These are phyloP conservation scores for Monomorium pharaonis DNA, from an alignment of 1,140 invertebrate genomes.

Conservation along the genomic window DNA sequence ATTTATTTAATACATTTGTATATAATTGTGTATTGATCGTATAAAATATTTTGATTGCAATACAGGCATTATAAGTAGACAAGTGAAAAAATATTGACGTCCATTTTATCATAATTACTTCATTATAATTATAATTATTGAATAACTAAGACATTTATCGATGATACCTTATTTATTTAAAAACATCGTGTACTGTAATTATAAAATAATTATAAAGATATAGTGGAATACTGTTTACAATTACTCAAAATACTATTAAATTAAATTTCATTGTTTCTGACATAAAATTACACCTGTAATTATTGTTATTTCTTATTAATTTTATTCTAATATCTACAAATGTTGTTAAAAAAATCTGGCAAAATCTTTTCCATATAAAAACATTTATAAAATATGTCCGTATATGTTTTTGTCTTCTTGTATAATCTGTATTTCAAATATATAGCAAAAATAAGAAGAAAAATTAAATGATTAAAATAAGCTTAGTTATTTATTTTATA, in stretches of 20 bases:
- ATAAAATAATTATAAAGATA: constrained; percentile 12
- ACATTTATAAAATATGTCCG: too few species aligned
- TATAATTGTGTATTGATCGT: background rate
- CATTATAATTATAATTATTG: too few species aligned
- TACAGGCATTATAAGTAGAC: background rate
- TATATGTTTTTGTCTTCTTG: too few species aligned
- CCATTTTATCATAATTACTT: background rate
- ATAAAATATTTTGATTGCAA: constrained; percentile 19
- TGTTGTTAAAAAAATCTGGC: too few species aligned
- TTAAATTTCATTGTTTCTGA: too few species aligned
- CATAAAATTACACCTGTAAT: too few species aligned
- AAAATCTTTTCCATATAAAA: too few species aligned
- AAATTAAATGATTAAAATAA: too few species aligned
- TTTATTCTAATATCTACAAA: background rate
- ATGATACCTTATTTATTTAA: background rate
- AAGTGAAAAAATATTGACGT: background rate
- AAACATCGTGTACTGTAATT: background rate
- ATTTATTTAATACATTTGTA: background rate
- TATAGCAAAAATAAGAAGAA: too few species aligned
- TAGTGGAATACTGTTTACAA: background rate
- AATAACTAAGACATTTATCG: background rate
- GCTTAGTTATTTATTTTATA: too few species aligned
- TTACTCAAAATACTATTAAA: background rate
- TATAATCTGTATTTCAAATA: too few species aligned
- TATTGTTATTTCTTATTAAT: background rate